Base-by-base conservation (phyloP, 1,140 invertebrate genomes). In the Bombus turneri region DNA sequence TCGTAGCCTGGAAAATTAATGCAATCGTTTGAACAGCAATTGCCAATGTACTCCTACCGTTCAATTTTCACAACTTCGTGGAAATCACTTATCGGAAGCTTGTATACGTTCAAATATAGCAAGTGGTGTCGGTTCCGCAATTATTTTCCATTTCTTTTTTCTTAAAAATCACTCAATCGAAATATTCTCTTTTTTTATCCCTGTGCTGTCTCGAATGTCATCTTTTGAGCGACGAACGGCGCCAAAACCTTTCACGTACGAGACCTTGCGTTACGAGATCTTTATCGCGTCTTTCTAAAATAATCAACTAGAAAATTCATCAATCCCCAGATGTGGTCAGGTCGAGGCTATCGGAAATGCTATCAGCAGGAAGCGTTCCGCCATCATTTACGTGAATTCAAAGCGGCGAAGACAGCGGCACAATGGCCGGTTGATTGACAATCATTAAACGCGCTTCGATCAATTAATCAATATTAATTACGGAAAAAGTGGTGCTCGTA, bases 381-480 rank as follows among this genome's bases (percentile, higher is more conserved):
- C 43, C 75, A 83, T 83, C 41, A 83, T 83, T 83, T 77, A 69
- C 43, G 6, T 34, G 13, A 25, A 25, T 31, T 34, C 37, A 71
- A 59, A 78, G 31, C 43, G 18, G 1, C 81, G 4, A 71, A 47
- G 25, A 72, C 66, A 53, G 25, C 41, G 47, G 31, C 18, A 80
- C 83, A 84, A 79, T 85, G 39, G 68, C 31, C 10, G 28, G 8
- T 13, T 69, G 77, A 80, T 85, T 64, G 76, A 85, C 68, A 72
- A 79, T 78, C 57, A 59, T 78, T 71, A 71, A 34, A 71, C n/a
- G n/a, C 53, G 62, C 0, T 1, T 41, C 59, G 37, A 10, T 43
- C 82, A 9, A 84, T 84, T 79, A 84, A 84, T 84, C 66, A 83
- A 57, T 28, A 72, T 79, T 79, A 85, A 85, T 85, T 80, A 72